Evolutionary conservation across 2,113 vertebrate genomes (phyloP).

Genomic region (Entosphenus tridentatus): DNA sequence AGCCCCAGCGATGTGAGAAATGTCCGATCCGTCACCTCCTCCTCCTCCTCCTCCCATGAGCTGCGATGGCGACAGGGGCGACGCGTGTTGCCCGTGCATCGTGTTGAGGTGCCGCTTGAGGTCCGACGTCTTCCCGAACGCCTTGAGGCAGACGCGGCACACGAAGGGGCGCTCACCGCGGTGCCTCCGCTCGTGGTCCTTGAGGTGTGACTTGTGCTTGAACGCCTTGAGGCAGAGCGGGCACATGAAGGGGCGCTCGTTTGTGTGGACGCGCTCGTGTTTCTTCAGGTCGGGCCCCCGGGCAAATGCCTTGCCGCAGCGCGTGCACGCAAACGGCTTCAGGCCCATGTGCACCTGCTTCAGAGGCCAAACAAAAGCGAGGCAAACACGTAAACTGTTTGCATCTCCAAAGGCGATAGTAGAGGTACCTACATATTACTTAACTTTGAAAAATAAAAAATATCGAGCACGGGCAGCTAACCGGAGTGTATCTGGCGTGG

Average conservation of each 20-base stretch:
- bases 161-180: conserved; percentile 87
- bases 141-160: conserved; percentile 86
- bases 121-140: conserved; percentile 94
- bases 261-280: conserved; percentile 87
- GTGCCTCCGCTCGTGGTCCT: conserved; percentile 87
- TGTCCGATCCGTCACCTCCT: too few relatives aligned
- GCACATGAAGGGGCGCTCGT: conserved; percentile 78
- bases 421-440: too few relatives aligned
- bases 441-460: too few relatives aligned
- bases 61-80: neutral
- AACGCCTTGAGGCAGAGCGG: conserved; percentile 97
- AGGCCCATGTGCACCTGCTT: conserved; percentile 61
- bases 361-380: too few relatives aligned
- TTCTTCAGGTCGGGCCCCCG: conserved; percentile 82
- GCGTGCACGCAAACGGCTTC: conserved; percentile 87
- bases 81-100: conserved; percentile 79
- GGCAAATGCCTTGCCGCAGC: conserved; percentile 91
- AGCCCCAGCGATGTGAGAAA: too few relatives aligned
- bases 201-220: conserved; percentile 98
- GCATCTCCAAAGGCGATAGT: too few relatives aligned
- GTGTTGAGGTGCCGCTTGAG: conserved; percentile 97
- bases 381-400: too few relatives aligned
- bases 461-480: too few relatives aligned
- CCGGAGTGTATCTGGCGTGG: too few relatives aligned
- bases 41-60: too few relatives aligned